These are phyloP conservation scores for Papilio glaucus DNA, from an alignment of 1,140 invertebrate genomes.

Conservation along the genomic window DNA sequence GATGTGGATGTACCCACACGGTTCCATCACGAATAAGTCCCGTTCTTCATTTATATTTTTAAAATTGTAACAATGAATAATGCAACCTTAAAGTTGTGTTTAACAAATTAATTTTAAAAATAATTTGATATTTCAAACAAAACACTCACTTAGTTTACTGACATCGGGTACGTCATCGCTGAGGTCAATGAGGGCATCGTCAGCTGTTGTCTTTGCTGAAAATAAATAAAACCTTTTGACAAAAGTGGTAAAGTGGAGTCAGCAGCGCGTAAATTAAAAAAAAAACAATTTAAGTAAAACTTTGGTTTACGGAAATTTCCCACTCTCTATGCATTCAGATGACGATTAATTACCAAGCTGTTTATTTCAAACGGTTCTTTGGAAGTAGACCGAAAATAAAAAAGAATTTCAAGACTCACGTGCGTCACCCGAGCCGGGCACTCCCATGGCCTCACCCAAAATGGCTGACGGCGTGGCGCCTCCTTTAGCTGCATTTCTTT, in stretches of 20 bases:
- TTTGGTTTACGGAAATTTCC: too few relatives aligned
- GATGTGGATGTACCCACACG: conserved; percentile 89
- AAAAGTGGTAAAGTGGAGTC: too few relatives aligned
- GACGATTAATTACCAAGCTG: too few relatives aligned
- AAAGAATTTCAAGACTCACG: conserved; percentile 53
- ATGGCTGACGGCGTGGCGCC: conserved; percentile 72
- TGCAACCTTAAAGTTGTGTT: too few relatives aligned
- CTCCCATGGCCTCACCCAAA: conserved; percentile 75
- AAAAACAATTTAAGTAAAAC: too few relatives aligned
- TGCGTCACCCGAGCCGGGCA: conserved; percentile 57
- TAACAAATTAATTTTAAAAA: not conserved
- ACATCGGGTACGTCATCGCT: conserved; percentile 76
- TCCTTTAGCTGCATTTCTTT: conserved; percentile 64
- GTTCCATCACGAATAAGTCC: too few relatives aligned
- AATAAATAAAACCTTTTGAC: too few relatives aligned
- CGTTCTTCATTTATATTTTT: too few relatives aligned
- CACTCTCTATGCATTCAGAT: too few relatives aligned
- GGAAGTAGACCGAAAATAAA: not conserved
- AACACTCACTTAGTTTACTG: conserved; percentile 72
- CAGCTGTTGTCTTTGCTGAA: conserved; percentile 69
- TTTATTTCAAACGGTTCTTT: not conserved
- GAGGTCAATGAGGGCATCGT: conserved; percentile 74
- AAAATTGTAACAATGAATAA: too few relatives aligned
- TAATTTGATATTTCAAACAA: not conserved
- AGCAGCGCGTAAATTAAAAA: too few relatives aligned